These are phyloP conservation scores for Aleiodes alternator DNA, from an alignment of 2,888 invertebrate genomes.

Conservation along the genomic window DNA sequence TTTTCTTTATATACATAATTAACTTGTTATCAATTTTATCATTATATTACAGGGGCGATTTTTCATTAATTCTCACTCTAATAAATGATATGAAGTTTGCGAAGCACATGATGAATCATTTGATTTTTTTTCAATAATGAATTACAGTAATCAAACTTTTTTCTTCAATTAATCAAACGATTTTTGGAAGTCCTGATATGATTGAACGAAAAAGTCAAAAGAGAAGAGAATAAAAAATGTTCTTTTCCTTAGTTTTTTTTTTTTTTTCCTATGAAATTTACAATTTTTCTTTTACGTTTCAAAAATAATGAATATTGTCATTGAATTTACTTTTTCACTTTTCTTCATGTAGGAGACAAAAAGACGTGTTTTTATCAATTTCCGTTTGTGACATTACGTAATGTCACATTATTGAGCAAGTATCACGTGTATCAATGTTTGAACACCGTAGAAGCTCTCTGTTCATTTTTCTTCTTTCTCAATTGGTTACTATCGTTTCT, in stretches of 20 bases:
- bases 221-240: neutral
- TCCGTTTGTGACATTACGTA: conserved; percentile 31
- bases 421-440: conserved; percentile 50
- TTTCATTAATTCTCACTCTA: neutral
- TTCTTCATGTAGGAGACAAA: conserved; percentile 3
- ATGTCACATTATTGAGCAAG: conserved; percentile 54
- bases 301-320: conserved; percentile 36
- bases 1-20: too few relatives aligned
- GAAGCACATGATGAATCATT: conserved; percentile 20
- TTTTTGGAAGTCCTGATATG: conserved; percentile 12
- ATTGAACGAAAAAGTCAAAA: conserved; percentile 5
- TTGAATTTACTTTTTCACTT: neutral
- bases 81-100: conserved; percentile 30
- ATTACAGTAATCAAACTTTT: neutral
- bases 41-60: too few relatives aligned
- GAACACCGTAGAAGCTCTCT: conserved; percentile 50
- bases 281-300: conserved; percentile 1
- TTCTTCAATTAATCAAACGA: neutral
- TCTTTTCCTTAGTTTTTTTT: conserved; percentile 10
- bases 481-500: conserved; percentile 2
- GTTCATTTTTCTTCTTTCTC: conserved; percentile 25
- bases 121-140: neutral
- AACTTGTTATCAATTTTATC: too few relatives aligned
- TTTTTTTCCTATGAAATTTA: neutral
- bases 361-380: conserved; percentile 25